Base-by-base conservation (phyloP, 2,797 vertebrate genomes). In the Melanogrammus aeglefinus region DNA sequence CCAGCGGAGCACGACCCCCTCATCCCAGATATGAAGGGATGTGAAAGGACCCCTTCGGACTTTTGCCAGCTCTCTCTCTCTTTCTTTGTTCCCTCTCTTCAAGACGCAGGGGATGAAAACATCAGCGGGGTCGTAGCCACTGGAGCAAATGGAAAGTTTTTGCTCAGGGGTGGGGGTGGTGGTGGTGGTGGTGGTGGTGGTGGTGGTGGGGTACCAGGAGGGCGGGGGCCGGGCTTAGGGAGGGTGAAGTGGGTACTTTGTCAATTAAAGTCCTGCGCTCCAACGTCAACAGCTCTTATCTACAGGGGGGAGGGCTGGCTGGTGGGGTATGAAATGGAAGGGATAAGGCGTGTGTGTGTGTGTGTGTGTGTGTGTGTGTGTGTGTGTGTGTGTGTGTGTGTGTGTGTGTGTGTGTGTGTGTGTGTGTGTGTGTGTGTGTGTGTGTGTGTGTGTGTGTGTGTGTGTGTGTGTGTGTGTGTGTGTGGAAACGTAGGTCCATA, bases 251-350 rank as follows among this genome's bases (percentile, higher is more conserved):
- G 79, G 84, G 51, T n/a, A 81, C 81, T 87, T 83, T 75, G 69
- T 82, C 86, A 90, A 91, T 92, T 90, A 91, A 88, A 91, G 90
- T 86, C 88, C 86, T 16, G 86, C 90, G 82, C 83, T 86, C 80
- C 74, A 77, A 87, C 84, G 79, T 93, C 88, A 91, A 91, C 88
- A 91, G 88, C 82, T 81, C 85, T 92, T 91, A 88, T 91, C 86
- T 88, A 88, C 78, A 89, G 82, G 88, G 88, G 82, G 79, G 76
- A 89, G 90, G 85, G 86, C 89, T 82, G 85, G 82, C 72, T 82
- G 75, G 80, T 81, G 80, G 85, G 75, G 51, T 78, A 83, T 47
- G 80, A 79, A 85, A 84, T 82, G 81, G 77, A 82, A 79, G 39
- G 74, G 51, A 82, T 82, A 76, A 80, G 1, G 72, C 2, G 14